phyloP scores from a whole-genome alignment of 2,797 vertebrate genomes.

The Sebastes melanostomus region DNA sequence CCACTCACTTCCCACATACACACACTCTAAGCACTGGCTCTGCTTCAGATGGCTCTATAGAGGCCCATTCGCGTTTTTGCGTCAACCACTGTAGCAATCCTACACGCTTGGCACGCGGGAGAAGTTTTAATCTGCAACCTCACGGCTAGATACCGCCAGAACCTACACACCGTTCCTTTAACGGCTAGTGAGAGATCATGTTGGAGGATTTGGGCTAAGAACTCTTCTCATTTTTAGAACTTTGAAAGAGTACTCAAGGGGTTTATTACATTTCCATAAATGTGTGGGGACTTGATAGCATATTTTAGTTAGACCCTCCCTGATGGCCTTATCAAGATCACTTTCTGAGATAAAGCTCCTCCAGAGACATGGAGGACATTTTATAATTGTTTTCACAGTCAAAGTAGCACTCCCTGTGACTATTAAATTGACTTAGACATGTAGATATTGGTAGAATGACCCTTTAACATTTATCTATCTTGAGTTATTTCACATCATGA shows the following conservation, averaged over 20 bases:
- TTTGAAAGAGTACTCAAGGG: background rate
- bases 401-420: background rate
- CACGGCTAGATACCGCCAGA: fast-evolving
- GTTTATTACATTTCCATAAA: background rate
- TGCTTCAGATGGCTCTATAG: no score
- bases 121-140: fast-evolving
- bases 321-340: background rate
- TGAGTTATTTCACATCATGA: background rate
- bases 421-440: background rate
- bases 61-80: no score
- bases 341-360: background rate
- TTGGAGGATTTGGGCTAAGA: background rate
- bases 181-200: background rate
- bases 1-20: fast-evolving
- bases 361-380: background rate
- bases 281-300: background rate
- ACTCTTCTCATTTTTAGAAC: background rate
- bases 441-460: background rate
- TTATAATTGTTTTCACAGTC: background rate
- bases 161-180: fast-evolving
- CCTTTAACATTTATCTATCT: background rate
- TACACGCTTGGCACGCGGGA: no score
- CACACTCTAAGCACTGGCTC: no score
- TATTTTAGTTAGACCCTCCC: background rate
- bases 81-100: no score